Conservation (phyloP, 2,797 vertebrate genomes). For the Vultur gryphus region DNA sequence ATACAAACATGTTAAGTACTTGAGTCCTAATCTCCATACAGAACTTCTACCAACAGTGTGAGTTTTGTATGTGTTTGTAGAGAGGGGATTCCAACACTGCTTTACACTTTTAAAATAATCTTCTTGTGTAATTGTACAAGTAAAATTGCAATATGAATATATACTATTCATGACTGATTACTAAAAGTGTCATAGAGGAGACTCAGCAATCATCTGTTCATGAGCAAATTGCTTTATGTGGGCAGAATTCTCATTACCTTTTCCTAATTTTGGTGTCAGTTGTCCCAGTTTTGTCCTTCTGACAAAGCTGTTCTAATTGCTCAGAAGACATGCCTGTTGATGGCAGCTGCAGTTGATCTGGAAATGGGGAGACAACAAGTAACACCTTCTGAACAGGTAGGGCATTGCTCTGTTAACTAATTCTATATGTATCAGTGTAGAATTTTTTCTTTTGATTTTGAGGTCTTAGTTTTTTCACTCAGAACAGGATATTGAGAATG, state of each 20-base stretch:
- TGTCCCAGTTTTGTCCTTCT: slow-evolving; percentile 85
- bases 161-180: neutral
- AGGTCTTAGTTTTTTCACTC: neutral
- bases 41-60: neutral
- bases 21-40: neutral
- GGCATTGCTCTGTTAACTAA: neutral
- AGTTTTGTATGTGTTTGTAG: neutral
- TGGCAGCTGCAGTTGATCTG: slow-evolving; percentile 85
- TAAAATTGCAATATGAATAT: neutral
- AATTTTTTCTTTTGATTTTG: neutral
- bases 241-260: slow-evolving; percentile 26
- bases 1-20: neutral
- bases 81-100: neutral
- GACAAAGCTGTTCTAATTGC: slow-evolving; percentile 83
- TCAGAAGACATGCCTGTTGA: slow-evolving; percentile 89
- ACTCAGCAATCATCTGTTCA: neutral
- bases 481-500: neutral
- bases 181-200: neutral
- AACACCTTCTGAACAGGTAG: slow-evolving; percentile 79
- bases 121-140: neutral
- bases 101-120: neutral
- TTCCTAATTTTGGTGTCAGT: slow-evolving; percentile 71
- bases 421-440: neutral
- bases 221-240: neutral
- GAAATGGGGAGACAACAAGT: slow-evolving; percentile 79